Evolutionary conservation across 2,113 vertebrate genomes (phyloP), one percentile per base, ranked within the genome.

Genomic region (Muscicapa adusta): DNA sequence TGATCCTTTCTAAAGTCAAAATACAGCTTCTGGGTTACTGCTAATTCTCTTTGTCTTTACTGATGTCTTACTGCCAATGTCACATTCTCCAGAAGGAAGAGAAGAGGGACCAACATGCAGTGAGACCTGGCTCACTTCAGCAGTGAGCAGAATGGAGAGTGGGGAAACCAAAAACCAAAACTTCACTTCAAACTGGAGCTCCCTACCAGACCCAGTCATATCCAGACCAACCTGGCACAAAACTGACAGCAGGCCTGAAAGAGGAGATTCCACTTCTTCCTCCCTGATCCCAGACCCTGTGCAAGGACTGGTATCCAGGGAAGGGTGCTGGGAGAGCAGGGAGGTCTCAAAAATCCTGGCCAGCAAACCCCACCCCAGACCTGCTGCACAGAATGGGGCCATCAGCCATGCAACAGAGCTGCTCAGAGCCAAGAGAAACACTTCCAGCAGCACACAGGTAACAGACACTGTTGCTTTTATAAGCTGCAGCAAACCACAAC

Each of bases 321-420:
- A 33, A 91, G 8, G 23, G 26, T 2, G 2, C 38, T 29, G 43
- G 51, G 33, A 65, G 48, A 54, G 45, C 1, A 0, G 0, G 0
- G 14, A 48, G 9, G 4, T 23, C 28, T 40, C 6, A 2, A 12
- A 5, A 20, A 58, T 18, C 38, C 63, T 5, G 0, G 3, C 16
- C 0, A 6, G 23, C 38, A 17, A 56, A 65, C 18, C 42, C 16
- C 48, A 58, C 7, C 0, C 0, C 60, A 89, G 9, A 51, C 50
- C 25, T 14, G 31, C 45, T 28, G 42, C 34, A 14, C 43, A 60
- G 26, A 40, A 54, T 6, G 0, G 48, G 87, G 73, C 88, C 87
- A 57, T 84, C 73, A 85, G 85, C 1, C 0, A 34, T 3, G 74
- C 0, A 0, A 88, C 50, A 84, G 60, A 47, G 2, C 0, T 31